Evolutionary conservation across 2,113 vertebrate species (phyloP).

Genomic region (Macquaria australasica): DNA sequence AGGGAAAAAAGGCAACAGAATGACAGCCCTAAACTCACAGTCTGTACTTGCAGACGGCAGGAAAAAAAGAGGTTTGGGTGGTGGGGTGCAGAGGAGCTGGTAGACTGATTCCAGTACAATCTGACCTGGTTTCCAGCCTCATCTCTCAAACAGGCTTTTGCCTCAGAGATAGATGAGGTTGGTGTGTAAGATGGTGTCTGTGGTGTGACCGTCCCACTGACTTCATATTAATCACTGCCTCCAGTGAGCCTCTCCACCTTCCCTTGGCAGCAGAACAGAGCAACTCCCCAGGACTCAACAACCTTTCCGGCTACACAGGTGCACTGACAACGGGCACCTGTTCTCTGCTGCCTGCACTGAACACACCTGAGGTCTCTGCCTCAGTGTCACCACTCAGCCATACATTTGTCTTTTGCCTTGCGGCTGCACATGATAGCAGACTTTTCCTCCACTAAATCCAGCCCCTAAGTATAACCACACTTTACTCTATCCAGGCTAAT

Average conservation of each 20-base stretch:
- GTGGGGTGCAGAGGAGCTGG: slow-evolving; percentile 17
- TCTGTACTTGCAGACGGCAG: neutral
- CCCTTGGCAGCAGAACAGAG: slow-evolving; percentile 58
- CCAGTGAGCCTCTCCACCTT: neutral
- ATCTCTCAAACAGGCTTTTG: slow-evolving; percentile 48
- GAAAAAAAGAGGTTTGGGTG: neutral
- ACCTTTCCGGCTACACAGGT: slow-evolving; percentile 59
- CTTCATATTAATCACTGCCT: slow-evolving; percentile 54
- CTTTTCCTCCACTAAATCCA: slow-evolving; percentile 56
- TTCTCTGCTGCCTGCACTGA: slow-evolving; percentile 7
- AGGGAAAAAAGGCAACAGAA: neutral
- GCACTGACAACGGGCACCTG: slow-evolving; percentile 34
- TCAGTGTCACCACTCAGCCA: neutral
- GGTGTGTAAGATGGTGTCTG: neutral
- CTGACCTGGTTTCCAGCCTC: slow-evolving; percentile 50
- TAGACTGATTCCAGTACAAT: slow-evolving; percentile 41
- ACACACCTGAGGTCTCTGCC: slow-evolving; percentile 42
- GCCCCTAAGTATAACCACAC: slow-evolving; percentile 71
- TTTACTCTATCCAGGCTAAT: slow-evolving; percentile 71
- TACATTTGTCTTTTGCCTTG: slow-evolving; percentile 45
- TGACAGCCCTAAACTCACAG: neutral
- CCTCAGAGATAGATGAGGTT: slow-evolving; percentile 48
- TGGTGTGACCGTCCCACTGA: slow-evolving; percentile 33
- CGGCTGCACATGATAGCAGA: slow-evolving; percentile 37
- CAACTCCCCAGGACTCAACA: neutral